Evolutionary conservation across 2,888 invertebrate species (phyloP), one percentile per base, ranked within the genome.

Genomic region (Stenodera caucasica): DNA sequence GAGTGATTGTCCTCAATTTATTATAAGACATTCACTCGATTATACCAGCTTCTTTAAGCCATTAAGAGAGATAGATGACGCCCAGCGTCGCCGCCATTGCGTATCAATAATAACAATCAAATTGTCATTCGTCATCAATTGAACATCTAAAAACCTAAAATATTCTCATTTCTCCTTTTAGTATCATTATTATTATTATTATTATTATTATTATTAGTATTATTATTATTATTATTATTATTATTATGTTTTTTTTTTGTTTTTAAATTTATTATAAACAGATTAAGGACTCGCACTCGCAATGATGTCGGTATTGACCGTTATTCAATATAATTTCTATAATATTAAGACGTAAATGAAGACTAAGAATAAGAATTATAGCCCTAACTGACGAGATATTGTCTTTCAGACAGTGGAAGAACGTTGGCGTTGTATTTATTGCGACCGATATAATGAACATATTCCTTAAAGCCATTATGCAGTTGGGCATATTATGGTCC

Each of bases 21-120:
- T 11, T 26, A 30, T 30, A 52, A 57, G 54, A 51, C 62, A 15
- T 50, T 30, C 58, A 33, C 55, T 33, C 54, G 64, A 64, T 51
- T 64, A 49, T 60, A 60, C 58, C 59, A 59, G 61, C 57, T 23
- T 62, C 62, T 67, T 67, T 66, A 70, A 72, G 71, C 74, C 73
- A 74, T 78, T 80, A 79, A 77, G 78, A 80, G 79, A 80, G 79
- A 80, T 78, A 80, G 78, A 79, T 78, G 77, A 78, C 77, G 70
- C 68, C 66, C 68, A 70, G 70, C 67, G 53, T 61, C 59, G 54
- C 64, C 58, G 61, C 61, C 53, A 57, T 58, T 35, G 58, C 61
- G 58, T 60, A 60, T 63, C 58, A 57, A 50, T 53, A 45, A 60
- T 60, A 63, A 57, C 59, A 64, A 57, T 64, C 56, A 55, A 61